phyloP scores from a whole-genome alignment of 2,888 invertebrate genomes.

The Cantharis flavilabris region DNA sequence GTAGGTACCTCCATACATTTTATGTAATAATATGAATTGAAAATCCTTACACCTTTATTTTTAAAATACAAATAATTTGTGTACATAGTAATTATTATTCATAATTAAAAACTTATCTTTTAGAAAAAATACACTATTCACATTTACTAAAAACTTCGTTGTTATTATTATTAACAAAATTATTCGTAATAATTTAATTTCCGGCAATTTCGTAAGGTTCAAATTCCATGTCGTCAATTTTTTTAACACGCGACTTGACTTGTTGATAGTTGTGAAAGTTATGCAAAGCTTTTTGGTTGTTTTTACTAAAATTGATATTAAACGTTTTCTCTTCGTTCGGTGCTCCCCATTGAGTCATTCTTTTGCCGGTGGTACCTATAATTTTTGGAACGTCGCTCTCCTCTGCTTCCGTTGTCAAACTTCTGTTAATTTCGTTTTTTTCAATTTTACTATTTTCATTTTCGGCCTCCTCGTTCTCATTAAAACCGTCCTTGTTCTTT shows the following conservation, averaged over 20 bases:
- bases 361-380: constrained; percentile 49
- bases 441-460: constrained; percentile 9
- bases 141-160: background rate
- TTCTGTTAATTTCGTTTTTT: constrained; percentile 10
- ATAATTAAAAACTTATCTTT: background rate
- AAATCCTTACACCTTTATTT: constrained; percentile 9
- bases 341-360: constrained; percentile 35
- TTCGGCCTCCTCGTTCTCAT: constrained; percentile 33
- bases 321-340: constrained; percentile 36
- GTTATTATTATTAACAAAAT: background rate
- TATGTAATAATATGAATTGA: background rate
- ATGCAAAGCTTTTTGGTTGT: constrained; percentile 39
- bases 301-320: constrained; percentile 33
- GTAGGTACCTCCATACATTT: background rate
- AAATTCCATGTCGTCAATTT: constrained; percentile 84
- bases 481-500: constrained; percentile 39
- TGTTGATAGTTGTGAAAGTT: constrained; percentile 58
- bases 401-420: background rate
- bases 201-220: constrained; percentile 60
- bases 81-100: background rate
- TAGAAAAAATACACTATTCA: background rate
- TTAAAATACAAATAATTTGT: background rate
- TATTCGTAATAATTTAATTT: constrained; percentile 1
- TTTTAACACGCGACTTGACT: constrained; percentile 62
- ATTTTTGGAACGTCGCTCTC: constrained; percentile 52